Evolutionary conservation across 1,140 invertebrate genomes (phyloP).

Genomic region (Drosophila sulfurigaster): DNA sequence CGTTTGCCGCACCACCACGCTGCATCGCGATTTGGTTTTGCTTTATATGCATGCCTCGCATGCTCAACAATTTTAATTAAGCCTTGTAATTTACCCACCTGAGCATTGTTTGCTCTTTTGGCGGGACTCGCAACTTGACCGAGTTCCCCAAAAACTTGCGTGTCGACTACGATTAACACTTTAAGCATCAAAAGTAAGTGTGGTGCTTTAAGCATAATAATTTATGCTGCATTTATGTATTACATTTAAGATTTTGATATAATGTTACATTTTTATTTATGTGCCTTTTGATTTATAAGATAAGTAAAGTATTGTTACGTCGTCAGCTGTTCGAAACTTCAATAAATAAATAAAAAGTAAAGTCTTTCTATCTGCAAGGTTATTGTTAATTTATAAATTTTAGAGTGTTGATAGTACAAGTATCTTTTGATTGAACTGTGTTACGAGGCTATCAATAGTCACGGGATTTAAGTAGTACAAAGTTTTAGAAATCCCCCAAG

Average conservation of each 20-base stretch:
- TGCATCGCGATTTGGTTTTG: not conserved
- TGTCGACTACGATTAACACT: not conserved
- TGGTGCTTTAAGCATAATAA: not conserved
- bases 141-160: not conserved
- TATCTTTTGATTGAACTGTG: no score
- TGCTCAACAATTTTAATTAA: constrained; percentile 50
- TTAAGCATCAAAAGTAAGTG: not conserved
- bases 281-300: constrained; percentile 42
- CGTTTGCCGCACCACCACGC: not conserved
- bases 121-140: constrained; percentile 1
- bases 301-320: not conserved
- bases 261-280: constrained; percentile 7
- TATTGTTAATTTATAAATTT: not conserved
- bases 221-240: constrained; percentile 1
- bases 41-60: not conserved
- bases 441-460: not conserved
- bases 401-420: not conserved
- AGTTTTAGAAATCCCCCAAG: not conserved
- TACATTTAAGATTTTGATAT: not conserved
- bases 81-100: constrained; percentile 25
- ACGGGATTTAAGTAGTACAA: not conserved
- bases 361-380: constrained; percentile 1
- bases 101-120: constrained; percentile 1
- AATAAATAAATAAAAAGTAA: constrained; percentile 20
- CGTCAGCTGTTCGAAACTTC: not conserved